Percentiles rank a stretch among this genome's conserved stretches.
These are phyloP conservation scores for Himalopsyche tibetana DNA, from an alignment of 2,888 invertebrate species.

Conservation along the genomic window DNA sequence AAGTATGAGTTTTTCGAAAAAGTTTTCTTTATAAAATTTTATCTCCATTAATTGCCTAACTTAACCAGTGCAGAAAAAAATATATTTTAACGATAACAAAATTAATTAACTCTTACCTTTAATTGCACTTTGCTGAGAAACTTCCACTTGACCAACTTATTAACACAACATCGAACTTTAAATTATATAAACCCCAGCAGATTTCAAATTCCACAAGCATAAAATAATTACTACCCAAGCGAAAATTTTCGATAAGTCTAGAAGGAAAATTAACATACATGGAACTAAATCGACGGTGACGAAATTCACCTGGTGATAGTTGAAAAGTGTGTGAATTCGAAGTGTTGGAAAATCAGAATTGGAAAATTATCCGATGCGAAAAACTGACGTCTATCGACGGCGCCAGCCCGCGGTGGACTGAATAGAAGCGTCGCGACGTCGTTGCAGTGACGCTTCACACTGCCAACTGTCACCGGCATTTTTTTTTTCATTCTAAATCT, in stretches of 20 bases:
- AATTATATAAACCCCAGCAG: constrained; percentile 13
- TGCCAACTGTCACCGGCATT: constrained; percentile 16
- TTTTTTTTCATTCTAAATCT: constrained; percentile 13
- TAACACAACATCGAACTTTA: constrained; percentile 6
- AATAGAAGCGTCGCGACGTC: constrained; percentile 46
- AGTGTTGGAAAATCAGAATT: background rate
- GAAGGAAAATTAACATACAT: background rate
- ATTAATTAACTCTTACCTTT: background rate
- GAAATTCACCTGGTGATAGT: background rate
- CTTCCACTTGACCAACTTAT: constrained; percentile 7
- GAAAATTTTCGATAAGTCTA: background rate
- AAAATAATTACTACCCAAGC: background rate
- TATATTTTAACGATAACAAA: too few species aligned
- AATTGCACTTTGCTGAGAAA: background rate
- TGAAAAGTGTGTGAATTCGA: background rate
- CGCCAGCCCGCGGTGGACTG: constrained; percentile 62
- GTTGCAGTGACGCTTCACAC: background rate
- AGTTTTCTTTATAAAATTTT: too few species aligned
- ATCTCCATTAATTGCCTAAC: too few species aligned
- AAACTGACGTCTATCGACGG: constrained; percentile 51
- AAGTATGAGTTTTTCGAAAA: too few species aligned
- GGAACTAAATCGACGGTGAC: constrained; percentile 2
- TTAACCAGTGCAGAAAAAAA: too few species aligned
- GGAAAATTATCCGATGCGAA: background rate
- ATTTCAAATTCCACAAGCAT: background rate